Conservation (phyloP, 2,113 vertebrate genomes). For the Cygnus buccinator region DNA sequence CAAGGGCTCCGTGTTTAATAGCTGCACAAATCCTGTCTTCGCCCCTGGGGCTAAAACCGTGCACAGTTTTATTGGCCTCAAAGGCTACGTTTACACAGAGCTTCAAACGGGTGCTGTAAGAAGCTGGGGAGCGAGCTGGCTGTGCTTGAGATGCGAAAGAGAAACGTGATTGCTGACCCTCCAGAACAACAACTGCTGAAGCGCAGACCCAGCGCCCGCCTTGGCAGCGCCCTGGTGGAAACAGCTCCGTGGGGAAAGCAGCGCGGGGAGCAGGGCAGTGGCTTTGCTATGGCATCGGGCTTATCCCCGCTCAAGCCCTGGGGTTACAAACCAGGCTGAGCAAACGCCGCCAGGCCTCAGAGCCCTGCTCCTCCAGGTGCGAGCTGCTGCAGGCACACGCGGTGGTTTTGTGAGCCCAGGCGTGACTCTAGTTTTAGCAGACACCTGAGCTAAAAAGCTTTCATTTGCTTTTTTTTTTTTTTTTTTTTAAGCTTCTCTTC, state of each 20-base stretch:
- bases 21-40: background rate
- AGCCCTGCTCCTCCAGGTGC: background rate
- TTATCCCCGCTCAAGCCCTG: background rate
- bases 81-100: background rate
- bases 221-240: background rate
- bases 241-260: background rate
- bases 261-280: background rate
- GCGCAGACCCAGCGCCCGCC: background rate
- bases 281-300: background rate
- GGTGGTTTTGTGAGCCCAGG: background rate
- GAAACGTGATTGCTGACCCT: background rate
- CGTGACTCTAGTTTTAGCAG: background rate
- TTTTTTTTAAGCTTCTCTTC: background rate
- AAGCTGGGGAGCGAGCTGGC: background rate
- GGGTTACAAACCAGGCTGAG: background rate
- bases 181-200: background rate
- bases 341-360: background rate
- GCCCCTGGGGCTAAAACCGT: background rate
- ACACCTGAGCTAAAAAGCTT: background rate
- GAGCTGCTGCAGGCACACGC: rapidly evolving
- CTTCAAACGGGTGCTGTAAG: background rate
- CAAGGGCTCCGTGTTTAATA: background rate
- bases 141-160: background rate
- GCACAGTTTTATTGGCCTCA: background rate
- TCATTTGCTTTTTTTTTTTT: background rate